Evolutionary conservation across 1,140 invertebrate species (phyloP).

Genomic region (Diprion similis): DNA sequence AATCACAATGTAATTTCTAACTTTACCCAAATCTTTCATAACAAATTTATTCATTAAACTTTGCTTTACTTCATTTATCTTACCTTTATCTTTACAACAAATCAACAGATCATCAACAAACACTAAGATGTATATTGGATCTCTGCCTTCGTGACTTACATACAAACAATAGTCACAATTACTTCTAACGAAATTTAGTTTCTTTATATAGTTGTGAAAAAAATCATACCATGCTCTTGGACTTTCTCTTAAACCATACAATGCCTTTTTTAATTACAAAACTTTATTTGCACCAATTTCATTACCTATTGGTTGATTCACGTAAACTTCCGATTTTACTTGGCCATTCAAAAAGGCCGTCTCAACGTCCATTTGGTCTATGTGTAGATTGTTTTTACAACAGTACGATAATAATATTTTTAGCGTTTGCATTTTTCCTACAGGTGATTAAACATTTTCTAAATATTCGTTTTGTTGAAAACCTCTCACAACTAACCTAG

Average conservation of each 20-base stretch:
- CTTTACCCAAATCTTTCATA: conserved; percentile 47
- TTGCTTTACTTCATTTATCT: conserved; percentile 39
- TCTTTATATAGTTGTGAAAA: conserved; percentile 35
- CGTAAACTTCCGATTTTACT: conserved; percentile 52
- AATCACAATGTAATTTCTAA: conserved; percentile 34
- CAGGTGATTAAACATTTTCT: conserved; percentile 43
- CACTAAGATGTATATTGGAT: conserved; percentile 32
- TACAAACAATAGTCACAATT: conserved; percentile 28
- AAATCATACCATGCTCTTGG: conserved; percentile 42
- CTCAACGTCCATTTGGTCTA: conserved; percentile 52
- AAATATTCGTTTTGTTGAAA: conserved; percentile 25
- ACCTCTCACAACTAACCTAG: conserved; percentile 24
- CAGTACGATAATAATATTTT: conserved; percentile 42
- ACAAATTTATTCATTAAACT: conserved; percentile 42
- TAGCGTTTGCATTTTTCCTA: conserved; percentile 23
- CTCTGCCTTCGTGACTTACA: conserved; percentile 32
- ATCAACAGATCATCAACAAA: conserved; percentile 29
- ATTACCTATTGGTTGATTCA: conserved; percentile 52
- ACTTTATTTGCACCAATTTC: conserved; percentile 37
- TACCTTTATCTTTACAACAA: conserved; percentile 27
- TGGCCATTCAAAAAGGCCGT: conserved; percentile 51
- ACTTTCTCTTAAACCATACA: conserved; percentile 38
- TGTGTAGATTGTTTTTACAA: conserved; percentile 39
- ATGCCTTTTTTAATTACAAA: conserved; percentile 35
- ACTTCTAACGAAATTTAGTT: conserved; percentile 23